phyloP scores from a whole-genome alignment of 2,797 vertebrate genomes.

The Stomatorhinus walkeri region DNA sequence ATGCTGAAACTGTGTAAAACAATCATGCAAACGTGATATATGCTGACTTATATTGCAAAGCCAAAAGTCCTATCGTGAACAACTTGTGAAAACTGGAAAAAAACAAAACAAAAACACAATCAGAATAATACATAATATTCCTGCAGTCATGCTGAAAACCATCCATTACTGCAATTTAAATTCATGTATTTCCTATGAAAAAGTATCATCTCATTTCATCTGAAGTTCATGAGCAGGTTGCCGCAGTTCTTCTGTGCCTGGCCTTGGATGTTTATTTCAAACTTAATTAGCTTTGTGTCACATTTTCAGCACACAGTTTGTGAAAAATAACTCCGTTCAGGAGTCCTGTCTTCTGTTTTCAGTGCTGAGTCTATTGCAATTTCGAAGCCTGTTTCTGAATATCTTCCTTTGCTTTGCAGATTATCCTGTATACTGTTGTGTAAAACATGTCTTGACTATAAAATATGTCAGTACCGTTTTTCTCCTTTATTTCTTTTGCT shows the following conservation, averaged over 20 bases:
- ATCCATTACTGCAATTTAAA: background rate
- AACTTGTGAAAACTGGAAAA: background rate
- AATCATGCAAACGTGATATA: background rate
- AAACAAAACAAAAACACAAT: background rate
- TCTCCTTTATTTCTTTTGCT: background rate
- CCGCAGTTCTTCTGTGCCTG: background rate
- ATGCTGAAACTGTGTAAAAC: background rate
- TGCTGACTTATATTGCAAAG: background rate
- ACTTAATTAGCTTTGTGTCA: conserved; percentile 3
- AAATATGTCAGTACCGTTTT: background rate
- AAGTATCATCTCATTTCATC: background rate
- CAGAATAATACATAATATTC: background rate
- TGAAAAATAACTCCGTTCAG: background rate
- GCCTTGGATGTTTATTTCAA: conserved; percentile 5
- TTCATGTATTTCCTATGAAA: background rate
- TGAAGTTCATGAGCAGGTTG: background rate
- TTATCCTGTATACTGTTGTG: background rate
- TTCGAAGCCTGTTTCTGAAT: background rate
- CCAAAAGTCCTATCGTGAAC: background rate
- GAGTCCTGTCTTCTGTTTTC: background rate
- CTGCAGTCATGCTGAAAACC: background rate
- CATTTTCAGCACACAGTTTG: background rate
- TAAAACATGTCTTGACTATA: background rate
- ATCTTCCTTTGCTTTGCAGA: background rate
- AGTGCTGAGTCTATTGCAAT: background rate